Percentiles rank a stretch among this genome's conserved stretches.
phyloP scores from a whole-genome alignment of 2,888 invertebrate species.

The Oligia strigilis region DNA sequence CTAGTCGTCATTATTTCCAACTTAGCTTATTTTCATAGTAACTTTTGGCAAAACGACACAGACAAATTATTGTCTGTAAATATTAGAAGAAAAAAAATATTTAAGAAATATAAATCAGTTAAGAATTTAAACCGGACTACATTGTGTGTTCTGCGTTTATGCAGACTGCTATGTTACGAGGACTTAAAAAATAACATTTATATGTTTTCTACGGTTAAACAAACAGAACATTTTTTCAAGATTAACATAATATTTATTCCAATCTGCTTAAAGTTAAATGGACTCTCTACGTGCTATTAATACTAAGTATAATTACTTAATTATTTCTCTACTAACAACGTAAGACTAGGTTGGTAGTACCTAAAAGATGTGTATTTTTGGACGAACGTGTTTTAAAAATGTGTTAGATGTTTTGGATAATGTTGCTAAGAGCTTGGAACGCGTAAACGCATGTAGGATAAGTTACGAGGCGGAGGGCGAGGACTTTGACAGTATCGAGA shows the following conservation, averaged over 20 bases:
- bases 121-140: background rate
- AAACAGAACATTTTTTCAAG: background rate
- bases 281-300: conserved; percentile 3
- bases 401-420: conserved; percentile 55
- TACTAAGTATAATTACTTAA: background rate
- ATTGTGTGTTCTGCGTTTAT: background rate
- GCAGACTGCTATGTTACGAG: background rate
- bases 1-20: conserved; percentile 36
- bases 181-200: background rate
- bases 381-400: conserved; percentile 56
- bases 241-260: background rate
- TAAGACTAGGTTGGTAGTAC: conserved; percentile 55
- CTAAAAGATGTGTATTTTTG: conserved; percentile 61
- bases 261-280: background rate
- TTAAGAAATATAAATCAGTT: background rate
- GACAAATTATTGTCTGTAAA: background rate
- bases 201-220: background rate
- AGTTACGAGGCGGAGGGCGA: conserved; percentile 41
- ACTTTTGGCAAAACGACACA: background rate
- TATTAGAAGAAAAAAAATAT: background rate
- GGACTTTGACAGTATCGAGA: conserved; percentile 31
- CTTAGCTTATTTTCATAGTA: background rate
- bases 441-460: conserved; percentile 56
- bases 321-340: background rate
- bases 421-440: conserved; percentile 57